Conservation (phyloP, 2,888 invertebrate genomes). For the Eilema sororculum region DNA sequence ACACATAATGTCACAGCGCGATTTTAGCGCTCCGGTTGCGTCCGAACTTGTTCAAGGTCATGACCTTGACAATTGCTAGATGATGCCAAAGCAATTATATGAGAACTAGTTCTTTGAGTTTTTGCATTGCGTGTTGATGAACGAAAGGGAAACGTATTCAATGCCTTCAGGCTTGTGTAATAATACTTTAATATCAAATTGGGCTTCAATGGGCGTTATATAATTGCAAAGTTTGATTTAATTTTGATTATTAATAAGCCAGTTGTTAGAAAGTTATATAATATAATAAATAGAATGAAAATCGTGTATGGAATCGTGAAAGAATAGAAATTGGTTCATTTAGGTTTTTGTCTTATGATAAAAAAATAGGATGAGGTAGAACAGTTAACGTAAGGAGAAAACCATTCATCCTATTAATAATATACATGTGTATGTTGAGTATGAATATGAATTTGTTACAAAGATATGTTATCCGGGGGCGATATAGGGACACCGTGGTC, state of each 20-base stretch:
- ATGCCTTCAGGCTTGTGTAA: slow-evolving; percentile 35
- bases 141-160: slow-evolving; percentile 58
- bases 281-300: background rate
- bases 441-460: too few relatives aligned
- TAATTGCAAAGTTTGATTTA: slow-evolving; percentile 1
- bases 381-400: too few relatives aligned
- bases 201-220: slow-evolving; percentile 27
- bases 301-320: background rate
- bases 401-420: too few relatives aligned
- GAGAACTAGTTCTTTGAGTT: slow-evolving; percentile 64
- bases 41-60: slow-evolving; percentile 62
- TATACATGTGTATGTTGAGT: too few relatives aligned
- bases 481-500: too few relatives aligned
- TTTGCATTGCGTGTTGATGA: slow-evolving; percentile 58
- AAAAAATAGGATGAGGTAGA: too few relatives aligned
- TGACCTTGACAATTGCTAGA: slow-evolving; percentile 62
- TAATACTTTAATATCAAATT: slow-evolving; percentile 44
- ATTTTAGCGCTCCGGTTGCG: slow-evolving; percentile 43
- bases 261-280: background rate
- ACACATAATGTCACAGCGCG: slow-evolving; percentile 10
- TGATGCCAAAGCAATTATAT: slow-evolving; percentile 57
- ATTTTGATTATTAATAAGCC: background rate
- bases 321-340: background rate
- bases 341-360: background rate
- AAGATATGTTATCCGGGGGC: too few relatives aligned